A percentile compares a stretch with the other conserved stretches of the same genome.
Evolutionary conservation across 2,113 vertebrate species (phyloP).

Genomic region (Otolemur garnettii): DNA sequence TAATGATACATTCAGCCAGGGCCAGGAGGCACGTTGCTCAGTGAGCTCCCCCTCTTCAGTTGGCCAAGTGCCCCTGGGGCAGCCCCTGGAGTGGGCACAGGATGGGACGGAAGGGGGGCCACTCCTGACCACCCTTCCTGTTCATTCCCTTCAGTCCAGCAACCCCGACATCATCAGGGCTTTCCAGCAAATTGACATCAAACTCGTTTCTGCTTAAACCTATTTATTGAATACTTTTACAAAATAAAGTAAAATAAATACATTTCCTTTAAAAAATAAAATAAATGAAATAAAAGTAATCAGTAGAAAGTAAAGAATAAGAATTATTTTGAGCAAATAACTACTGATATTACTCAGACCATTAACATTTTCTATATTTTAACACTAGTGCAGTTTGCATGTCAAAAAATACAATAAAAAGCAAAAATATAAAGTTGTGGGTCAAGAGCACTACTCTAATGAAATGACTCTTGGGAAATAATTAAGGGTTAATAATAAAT

Average conservation of each 20-base stretch:
- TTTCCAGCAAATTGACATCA: background rate
- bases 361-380: background rate
- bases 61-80: too few relatives aligned
- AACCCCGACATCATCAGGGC: background rate
- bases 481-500: background rate
- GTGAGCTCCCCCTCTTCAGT: background rate
- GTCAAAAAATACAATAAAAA: background rate
- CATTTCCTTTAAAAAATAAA: background rate
- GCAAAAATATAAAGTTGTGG: background rate
- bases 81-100: background rate
- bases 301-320: background rate
- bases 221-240: slow-evolving; percentile 11
- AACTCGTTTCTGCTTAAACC: background rate
- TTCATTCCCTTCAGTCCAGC: background rate
- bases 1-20: background rate
- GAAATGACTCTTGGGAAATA: background rate
- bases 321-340: slow-evolving; percentile 46
- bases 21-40: background rate
- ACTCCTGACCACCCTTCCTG: background rate
- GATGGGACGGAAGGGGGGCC: background rate
- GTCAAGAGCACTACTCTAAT: background rate
- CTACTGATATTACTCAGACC: background rate
- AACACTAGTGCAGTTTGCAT: background rate
- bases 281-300: background rate
- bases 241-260: background rate